Conservation (phyloP, 2,797 vertebrate species). For the Catharus ustulatus region DNA sequence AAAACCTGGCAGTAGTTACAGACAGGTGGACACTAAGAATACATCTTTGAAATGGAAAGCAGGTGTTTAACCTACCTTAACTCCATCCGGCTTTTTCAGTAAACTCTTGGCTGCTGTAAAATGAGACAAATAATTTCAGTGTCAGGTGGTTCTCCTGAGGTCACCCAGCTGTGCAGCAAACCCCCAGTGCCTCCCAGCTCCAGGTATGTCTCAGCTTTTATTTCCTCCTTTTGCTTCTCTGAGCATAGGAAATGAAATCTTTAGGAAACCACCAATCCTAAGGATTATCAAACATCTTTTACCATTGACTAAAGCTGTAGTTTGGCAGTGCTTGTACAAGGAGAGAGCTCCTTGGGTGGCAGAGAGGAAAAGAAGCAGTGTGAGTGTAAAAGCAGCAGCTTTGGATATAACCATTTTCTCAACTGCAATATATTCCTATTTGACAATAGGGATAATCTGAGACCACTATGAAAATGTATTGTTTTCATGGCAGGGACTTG, state of each 20-base stretch:
- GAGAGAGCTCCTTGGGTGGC: background rate
- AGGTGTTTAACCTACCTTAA: conserved; percentile 87
- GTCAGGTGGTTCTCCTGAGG: conserved; percentile 1
- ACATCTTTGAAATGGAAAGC: background rate
- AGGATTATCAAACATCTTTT: background rate
- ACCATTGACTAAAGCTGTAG: background rate
- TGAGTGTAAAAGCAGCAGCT: background rate
- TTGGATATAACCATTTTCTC: background rate
- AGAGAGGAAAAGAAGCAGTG: background rate
- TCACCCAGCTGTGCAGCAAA: background rate
- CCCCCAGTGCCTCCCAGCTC: background rate
- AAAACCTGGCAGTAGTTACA: background rate
- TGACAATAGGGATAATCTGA: background rate
- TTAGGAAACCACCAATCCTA: background rate
- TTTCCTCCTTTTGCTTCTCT: background rate
- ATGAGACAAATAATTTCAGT: conserved; percentile 46
- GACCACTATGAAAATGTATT: fast-evolving
- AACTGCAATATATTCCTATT: background rate
- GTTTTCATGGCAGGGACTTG: background rate
- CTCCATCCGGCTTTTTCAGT: conserved; percentile 94
- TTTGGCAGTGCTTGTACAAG: background rate
- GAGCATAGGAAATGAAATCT: background rate
- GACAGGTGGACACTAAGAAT: background rate
- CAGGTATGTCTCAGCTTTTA: background rate
- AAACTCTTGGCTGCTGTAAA: conserved; percentile 97